phyloP scores from a whole-genome alignment of 2,888 invertebrate genomes.

The Cephus pulcher region DNA sequence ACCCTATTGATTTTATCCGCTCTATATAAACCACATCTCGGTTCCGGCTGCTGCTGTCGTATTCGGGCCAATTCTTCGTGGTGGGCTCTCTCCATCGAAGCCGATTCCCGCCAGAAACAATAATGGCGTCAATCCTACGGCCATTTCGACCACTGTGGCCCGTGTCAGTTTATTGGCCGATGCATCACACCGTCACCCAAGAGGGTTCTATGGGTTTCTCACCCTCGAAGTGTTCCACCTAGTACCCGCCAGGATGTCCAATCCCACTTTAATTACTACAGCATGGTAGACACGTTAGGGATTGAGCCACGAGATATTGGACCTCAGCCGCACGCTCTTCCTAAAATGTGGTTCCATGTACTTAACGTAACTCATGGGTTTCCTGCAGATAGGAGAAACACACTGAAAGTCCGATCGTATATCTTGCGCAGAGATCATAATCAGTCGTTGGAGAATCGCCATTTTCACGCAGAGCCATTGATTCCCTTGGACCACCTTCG shows the following conservation, averaged over 20 bases:
- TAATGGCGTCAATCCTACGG: conserved; percentile 59
- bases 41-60: background rate
- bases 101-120: conserved; percentile 50
- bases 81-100: conserved; percentile 14
- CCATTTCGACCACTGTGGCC: conserved; percentile 58
- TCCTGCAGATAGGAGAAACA: background rate
- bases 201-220: conserved; percentile 28
- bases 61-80: background rate
- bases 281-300: conserved; percentile 19
- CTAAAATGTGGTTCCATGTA: background rate
- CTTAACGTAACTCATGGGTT: background rate
- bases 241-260: conserved; percentile 14
- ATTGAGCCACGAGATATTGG: conserved; percentile 38
- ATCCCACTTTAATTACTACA: conserved; percentile 47
- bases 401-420: background rate
- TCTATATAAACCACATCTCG: background rate
- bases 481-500: background rate
- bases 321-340: conserved; percentile 10
- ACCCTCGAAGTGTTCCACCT: conserved; percentile 15
- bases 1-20: background rate
- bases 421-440: background rate
- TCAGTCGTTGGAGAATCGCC: background rate
- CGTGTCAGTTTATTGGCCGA: conserved; percentile 62
- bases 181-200: conserved; percentile 57
- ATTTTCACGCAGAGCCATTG: background rate